Evolutionary conservation across 2,797 vertebrate species (phyloP), one percentile per base, ranked within the genome.

Genomic region (Orientallactaga sibirica): DNA sequence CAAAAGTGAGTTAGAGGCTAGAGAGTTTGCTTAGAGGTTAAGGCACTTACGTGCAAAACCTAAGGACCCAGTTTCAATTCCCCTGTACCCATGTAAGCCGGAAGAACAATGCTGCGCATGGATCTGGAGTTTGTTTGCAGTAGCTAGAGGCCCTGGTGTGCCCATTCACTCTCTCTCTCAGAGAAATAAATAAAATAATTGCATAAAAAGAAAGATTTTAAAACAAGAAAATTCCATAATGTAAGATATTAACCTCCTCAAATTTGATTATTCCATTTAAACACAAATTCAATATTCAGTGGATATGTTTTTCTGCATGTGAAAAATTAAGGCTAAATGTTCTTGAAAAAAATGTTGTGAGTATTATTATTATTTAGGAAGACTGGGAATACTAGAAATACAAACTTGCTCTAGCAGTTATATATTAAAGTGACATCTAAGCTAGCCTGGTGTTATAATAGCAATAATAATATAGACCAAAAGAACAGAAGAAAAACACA

Each of bases 241-340:
- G 18, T 5, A 78, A n/a, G 20, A 58, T 82, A 10, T 66, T 16
- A 83, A 2, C 55, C n/a, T 71, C 6, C 12, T 6, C 20, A 33
- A 33, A 33, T 71, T 71, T 71, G 11, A 55, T 66, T 82, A 24
- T 66, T 43, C 77, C 64, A 68, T 78, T 77, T 77, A 87, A 66
- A 77, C 87, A 15, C n/a, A 88, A 22, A 64, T 7, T 18, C 58
- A 80, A 79, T 80, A 76, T 5, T 11, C 52, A 18, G 66, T 83
- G 66, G 11, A 7, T 70, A 48, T 48, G 48, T 70, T 77, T 71
- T 66, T 66, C 24, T 52, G 55, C 77, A 52, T 9, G 37, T 70
- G 18, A 70, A 77, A 70, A 81, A 27, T 88, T 52, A 55, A 88
- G 71, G 77, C 14, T 88, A 79, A 84, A 89, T 64, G 68, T 76